Conservation (phyloP, 64 coral and sea anemone genomes). For the Pachyseris speciosa region DNA sequence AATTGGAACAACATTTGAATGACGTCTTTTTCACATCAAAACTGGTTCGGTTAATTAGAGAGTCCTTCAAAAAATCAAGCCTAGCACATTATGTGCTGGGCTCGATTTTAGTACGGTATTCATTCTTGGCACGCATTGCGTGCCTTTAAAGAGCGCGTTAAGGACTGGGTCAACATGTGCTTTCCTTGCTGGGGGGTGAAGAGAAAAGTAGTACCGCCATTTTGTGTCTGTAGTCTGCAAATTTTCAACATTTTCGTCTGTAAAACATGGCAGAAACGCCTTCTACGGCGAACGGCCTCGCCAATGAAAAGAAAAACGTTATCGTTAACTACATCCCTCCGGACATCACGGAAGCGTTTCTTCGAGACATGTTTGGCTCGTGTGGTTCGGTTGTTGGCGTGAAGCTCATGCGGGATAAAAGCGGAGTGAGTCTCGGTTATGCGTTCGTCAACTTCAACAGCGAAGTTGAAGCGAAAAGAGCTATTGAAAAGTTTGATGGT, state of each 20-base stretch:
- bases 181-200: not conserved
- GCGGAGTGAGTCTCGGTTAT: constrained; percentile 92
- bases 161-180: constrained; percentile 18
- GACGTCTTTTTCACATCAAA: too few species aligned
- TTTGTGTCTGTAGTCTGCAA: not conserved
- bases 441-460: constrained; percentile 95
- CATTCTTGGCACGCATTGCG: not conserved
- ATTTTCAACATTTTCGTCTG: too few species aligned
- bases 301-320: constrained; percentile 70
- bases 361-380: constrained; percentile 78
- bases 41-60: too few species aligned
- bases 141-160: not conserved
- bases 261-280: constrained; percentile 9
- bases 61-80: too few species aligned
- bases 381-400: constrained; percentile 72
- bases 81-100: too few species aligned
- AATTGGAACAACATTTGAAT: too few species aligned
- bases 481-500: constrained; percentile 87
- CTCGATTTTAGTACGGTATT: not conserved
- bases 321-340: constrained; percentile 94
- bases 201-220: too few species aligned
- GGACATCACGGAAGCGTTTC: constrained; percentile 77
- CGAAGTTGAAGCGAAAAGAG: constrained; percentile 82
- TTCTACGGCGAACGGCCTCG: not conserved
- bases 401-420: constrained; percentile 92